Percentiles rank a stretch among this genome's conserved stretches.
Conservation (phyloP, 2,888 invertebrate genomes). For the Ectemnius continuus region DNA sequence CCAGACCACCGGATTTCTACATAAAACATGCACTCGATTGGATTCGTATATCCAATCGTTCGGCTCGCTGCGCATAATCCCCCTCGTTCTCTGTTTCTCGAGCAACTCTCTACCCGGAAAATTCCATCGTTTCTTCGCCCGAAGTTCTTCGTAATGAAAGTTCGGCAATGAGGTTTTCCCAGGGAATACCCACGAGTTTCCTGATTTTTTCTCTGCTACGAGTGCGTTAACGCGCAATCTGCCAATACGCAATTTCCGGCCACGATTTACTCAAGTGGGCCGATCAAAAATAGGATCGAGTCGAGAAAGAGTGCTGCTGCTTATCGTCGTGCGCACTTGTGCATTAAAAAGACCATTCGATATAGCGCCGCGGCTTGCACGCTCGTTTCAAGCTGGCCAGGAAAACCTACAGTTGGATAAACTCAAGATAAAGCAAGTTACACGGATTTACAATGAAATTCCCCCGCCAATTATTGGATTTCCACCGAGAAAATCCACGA, state of each 20-base stretch:
- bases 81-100: too few species aligned
- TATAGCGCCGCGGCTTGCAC: constrained; percentile 14
- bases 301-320: constrained; percentile 14
- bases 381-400: constrained; percentile 5
- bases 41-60: too few species aligned
- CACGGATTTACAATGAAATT: constrained; percentile 38
- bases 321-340: constrained; percentile 7
- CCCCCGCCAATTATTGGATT: constrained; percentile 34
- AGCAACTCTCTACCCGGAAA: too few species aligned
- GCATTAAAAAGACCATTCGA: constrained; percentile 34
- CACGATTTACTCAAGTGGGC: constrained; percentile 14
- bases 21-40: too few species aligned
- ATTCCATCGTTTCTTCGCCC: too few species aligned
- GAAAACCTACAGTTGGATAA: constrained; percentile 45
- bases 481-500: constrained; percentile 27
- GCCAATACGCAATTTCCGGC: neutral
- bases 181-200: neutral
- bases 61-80: too few species aligned
- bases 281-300: constrained; percentile 3
- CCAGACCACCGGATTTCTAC: too few species aligned
- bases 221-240: constrained; percentile 6
- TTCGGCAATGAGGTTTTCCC: neutral
- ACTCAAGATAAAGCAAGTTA: constrained; percentile 39
- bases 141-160: neutral
- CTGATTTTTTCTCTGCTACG: neutral